phyloP scores from a whole-genome alignment of 2,797 vertebrate species.

The Myotis myotis region DNA sequence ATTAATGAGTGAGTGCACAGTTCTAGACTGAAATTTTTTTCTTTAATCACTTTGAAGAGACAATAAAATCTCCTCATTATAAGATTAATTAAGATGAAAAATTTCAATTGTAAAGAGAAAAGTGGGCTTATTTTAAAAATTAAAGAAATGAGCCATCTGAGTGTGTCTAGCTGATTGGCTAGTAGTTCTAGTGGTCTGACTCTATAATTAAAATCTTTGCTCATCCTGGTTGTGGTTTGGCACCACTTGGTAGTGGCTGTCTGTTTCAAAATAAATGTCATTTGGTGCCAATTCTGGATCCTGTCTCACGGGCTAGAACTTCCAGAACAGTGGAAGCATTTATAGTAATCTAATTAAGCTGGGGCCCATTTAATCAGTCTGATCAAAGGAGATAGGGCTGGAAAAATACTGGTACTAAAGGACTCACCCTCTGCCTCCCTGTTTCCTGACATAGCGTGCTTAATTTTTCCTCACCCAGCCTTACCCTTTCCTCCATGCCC shows the following conservation, averaged over 20 bases:
- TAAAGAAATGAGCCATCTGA: slow-evolving; percentile 6
- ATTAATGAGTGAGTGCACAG: background rate
- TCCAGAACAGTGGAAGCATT: background rate
- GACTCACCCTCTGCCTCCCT: background rate
- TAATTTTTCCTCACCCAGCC: background rate
- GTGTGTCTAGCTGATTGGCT: slow-evolving; percentile 1
- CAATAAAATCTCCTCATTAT: background rate
- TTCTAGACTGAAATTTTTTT: slow-evolving; percentile 28
- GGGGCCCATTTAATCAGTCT: background rate
- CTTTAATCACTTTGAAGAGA: slow-evolving; percentile 12
- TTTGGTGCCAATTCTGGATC: background rate
- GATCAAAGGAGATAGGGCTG: background rate
- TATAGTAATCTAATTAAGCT: background rate
- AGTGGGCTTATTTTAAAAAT: background rate
- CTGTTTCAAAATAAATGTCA: slow-evolving; percentile 23
- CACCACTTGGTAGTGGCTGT: background rate
- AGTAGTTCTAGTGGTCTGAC: background rate
- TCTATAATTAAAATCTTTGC: slow-evolving; percentile 50
- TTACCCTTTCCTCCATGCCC: background rate
- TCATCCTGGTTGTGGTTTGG: background rate
- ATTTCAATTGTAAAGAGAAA: background rate
- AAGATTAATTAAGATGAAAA: background rate
- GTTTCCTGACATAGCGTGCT: background rate
- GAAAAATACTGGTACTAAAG: background rate
- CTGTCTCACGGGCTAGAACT: background rate